phyloP scores from a whole-genome alignment of 1,140 invertebrate species.

The Listronotus oregonensis region DNA sequence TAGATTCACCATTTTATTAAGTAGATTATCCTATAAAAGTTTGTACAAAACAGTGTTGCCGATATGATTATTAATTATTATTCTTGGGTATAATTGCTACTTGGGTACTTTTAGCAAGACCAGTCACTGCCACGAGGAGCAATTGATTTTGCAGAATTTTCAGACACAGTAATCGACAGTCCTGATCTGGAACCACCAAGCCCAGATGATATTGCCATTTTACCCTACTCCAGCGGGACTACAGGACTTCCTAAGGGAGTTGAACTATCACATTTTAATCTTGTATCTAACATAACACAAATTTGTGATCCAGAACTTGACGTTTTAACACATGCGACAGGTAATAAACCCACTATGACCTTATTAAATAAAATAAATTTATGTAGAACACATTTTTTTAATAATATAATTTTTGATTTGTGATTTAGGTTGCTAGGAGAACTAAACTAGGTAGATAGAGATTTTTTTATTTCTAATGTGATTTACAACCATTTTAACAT shows the following conservation, averaged over 20 bases:
- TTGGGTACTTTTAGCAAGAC: conserved; percentile 46
- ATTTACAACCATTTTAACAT: no score
- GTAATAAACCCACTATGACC: conserved; percentile 13
- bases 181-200: conserved; percentile 55
- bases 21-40: no score
- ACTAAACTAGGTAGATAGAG: no score
- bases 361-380: conserved; percentile 4
- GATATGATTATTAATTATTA: no score
- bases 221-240: conserved; percentile 83
- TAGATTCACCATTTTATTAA: no score
- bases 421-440: no score
- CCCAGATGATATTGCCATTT: conserved; percentile 59
- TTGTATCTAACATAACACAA: conserved; percentile 61
- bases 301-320: conserved; percentile 17
- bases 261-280: conserved; percentile 73
- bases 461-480: no score
- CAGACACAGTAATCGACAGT: conserved; percentile 52
- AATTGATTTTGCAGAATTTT: conserved; percentile 64
- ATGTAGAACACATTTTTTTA: no score
- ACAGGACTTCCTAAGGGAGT: conserved; percentile 90
- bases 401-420: no score
- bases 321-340: conserved; percentile 35
- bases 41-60: no score
- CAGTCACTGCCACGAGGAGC: conserved; percentile 57
- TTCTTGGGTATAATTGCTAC: no score